phyloP scores from a whole-genome alignment of 2,113 vertebrate genomes.

The Tragulus kanchil region DNA sequence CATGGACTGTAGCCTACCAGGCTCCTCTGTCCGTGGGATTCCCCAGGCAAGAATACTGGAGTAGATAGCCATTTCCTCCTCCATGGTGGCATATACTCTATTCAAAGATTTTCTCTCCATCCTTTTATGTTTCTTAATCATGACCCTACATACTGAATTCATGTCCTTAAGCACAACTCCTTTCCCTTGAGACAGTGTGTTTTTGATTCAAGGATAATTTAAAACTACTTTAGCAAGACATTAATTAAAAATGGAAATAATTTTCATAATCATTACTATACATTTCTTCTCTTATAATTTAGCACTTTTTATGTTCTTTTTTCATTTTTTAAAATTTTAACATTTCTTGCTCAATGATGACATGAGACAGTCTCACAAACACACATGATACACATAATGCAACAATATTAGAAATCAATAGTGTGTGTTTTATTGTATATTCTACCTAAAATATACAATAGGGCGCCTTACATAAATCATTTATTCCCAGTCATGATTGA shows the following conservation, averaged over 20 bases:
- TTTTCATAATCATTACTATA: constrained; percentile 8
- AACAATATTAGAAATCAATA: constrained; percentile 82
- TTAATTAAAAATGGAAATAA: constrained; percentile 56
- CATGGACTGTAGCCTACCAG: not conserved
- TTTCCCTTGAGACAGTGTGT: constrained; percentile 29
- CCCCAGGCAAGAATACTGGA: not conserved
- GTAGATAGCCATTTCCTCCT: not conserved
- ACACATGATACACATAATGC: constrained; percentile 66
- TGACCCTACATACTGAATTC: constrained; percentile 29
- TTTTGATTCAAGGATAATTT: constrained; percentile 54
- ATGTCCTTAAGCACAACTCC: not conserved
- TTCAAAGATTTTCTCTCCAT: not conserved
- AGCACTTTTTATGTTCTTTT: not conserved
- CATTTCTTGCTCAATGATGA: constrained; percentile 51
- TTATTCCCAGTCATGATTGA: constrained; percentile 78
- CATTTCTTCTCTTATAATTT: constrained; percentile 58
- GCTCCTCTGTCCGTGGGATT: not conserved
- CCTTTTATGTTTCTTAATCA: constrained; percentile 22
- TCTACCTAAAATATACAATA: constrained; percentile 75
- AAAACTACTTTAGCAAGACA: constrained; percentile 38
- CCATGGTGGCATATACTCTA: not conserved
- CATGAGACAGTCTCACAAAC: constrained; percentile 66
- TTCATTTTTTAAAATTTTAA: not conserved
- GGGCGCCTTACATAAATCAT: constrained; percentile 76
- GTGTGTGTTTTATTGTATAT: constrained; percentile 77